A percentile compares a stretch with the other conserved stretches of the same genome.
These are phyloP conservation scores for Diplolepis rosae DNA, from an alignment of 2,888 invertebrate genomes.

Conservation along the genomic window DNA sequence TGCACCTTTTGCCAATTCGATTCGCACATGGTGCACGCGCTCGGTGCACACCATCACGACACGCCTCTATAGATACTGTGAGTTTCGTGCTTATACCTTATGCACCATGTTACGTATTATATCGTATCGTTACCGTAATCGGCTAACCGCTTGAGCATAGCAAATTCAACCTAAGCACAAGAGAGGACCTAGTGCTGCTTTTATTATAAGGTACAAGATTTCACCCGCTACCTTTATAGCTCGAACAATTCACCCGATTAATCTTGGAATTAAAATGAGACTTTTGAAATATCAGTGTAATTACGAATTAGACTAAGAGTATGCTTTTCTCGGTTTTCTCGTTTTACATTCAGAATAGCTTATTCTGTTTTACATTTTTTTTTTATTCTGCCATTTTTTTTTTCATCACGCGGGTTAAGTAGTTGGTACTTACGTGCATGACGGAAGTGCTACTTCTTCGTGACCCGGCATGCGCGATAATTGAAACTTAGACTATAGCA, in stretches of 20 bases:
- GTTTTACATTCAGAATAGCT: not conserved
- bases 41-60: slow-evolving; percentile 8
- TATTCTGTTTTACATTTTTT: not conserved
- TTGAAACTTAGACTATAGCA: slow-evolving; percentile 17
- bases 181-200: slow-evolving; percentile 13
- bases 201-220: slow-evolving; percentile 9
- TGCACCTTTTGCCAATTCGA: slow-evolving; percentile 29
- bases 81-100: slow-evolving; percentile 34
- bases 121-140: slow-evolving; percentile 51
- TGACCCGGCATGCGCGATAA: slow-evolving; percentile 11
- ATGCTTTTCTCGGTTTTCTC: not conserved
- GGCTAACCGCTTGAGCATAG: slow-evolving; percentile 43
- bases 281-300: not conserved
- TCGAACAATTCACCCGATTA: slow-evolving; percentile 18
- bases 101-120: slow-evolving; percentile 43
- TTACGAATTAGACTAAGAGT: not conserved
- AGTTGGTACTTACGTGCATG: not conserved
- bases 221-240: slow-evolving; percentile 18
- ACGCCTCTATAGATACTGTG: slow-evolving; percentile 26
- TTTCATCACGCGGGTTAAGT: slow-evolving; percentile 15
- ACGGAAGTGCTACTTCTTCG: not conserved
- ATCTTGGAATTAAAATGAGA: slow-evolving; percentile 13
- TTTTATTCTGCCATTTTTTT: not conserved
- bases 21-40: slow-evolving; percentile 31
- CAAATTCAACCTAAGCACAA: slow-evolving; percentile 35